Percentiles rank a stretch among this genome's conserved stretches.
phyloP scores from a whole-genome alignment of 2,797 vertebrate species.

The Neosalanx taihuensis region DNA sequence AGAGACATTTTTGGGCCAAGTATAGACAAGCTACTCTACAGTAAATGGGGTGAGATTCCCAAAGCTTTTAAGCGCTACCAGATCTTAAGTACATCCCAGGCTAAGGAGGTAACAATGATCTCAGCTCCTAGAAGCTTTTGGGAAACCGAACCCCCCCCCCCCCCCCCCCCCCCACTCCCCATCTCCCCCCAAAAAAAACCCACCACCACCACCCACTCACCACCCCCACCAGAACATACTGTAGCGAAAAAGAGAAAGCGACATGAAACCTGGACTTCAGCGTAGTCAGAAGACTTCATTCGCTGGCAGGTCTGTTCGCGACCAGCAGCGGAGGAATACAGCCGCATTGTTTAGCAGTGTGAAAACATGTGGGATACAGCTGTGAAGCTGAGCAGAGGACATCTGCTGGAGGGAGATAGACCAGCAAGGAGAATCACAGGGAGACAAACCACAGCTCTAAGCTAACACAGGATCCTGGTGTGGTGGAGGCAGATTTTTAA shows the following conservation, averaged over 20 bases:
- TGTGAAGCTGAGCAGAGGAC: slow-evolving; percentile 59
- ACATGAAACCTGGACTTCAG: slow-evolving; percentile 17
- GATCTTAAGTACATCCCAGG: neutral
- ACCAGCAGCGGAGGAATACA: slow-evolving; percentile 41
- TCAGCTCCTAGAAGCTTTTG: neutral
- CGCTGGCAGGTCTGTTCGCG: slow-evolving; percentile 37
- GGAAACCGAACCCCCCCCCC: neutral
- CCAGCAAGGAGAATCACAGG: slow-evolving; percentile 56
- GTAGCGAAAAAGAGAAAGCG: neutral
- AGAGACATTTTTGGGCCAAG: slow-evolving; percentile 62
- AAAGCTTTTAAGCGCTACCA: slow-evolving; percentile 1
- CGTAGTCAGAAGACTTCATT: slow-evolving; percentile 44
- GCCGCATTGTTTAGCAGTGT: slow-evolving; percentile 47
- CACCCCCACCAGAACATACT: neutral
- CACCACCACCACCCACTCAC: too few relatives aligned
- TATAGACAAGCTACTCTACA: slow-evolving; percentile 35
- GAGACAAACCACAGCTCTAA: slow-evolving; percentile 48
- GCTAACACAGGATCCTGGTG: slow-evolving; percentile 39
- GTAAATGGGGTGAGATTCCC: slow-evolving; percentile 3
- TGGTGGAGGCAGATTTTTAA: slow-evolving; percentile 18
- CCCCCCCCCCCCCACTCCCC: too few relatives aligned
- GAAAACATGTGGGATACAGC: slow-evolving; percentile 76
- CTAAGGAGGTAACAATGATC: neutral
- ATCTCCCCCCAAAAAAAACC: too few relatives aligned
- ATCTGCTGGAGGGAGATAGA: slow-evolving; percentile 67